Base-by-base conservation (phyloP, 2,888 invertebrate species). In the Trachelus stipa region DNA sequence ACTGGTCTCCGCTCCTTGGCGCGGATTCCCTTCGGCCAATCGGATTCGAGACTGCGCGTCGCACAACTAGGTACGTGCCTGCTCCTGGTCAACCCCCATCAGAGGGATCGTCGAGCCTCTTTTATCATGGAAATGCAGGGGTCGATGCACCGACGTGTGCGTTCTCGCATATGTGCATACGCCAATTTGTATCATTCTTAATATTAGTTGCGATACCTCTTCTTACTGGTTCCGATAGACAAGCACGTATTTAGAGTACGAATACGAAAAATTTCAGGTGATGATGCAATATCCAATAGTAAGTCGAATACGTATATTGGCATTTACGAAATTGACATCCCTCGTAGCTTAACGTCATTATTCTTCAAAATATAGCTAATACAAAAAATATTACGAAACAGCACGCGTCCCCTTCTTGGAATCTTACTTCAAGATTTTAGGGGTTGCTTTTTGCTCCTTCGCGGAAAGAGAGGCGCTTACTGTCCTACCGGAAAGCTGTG, bases 1-100 rank as follows among this genome's bases (percentile, higher is more conserved):
- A 90, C 90, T 90, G 90, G 89, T 90, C 87, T 88, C 86, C 83
- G 85, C 83, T 85, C 81, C 87, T 90, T 89, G 87, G 86, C 89
- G 88, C 89, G 88, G 88, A 85, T 85, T 85, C 83, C 84, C 85
- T 81, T 82, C 86, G 84, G 79, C 89, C 88, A 88, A 89, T 87
- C 83, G 85, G 84, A 75, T 82, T 77, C 85, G 89, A 89, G 89
- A 89, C 88, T 90, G 90, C 90, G 90, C 90, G 88, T 87, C 87
- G 88, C 87, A 84, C 77, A 30, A 74, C 31, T 34, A 34, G 34
- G 34, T 74, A 35, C 74, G 71, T 71, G 71, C 71, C 71, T 71
- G 71, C 33, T 34, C 71, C 71, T 34, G 71, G 71, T 71, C 71
- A 71, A 71, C 71, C 71, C 71, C 71, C 71, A 34, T 71, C 71